Evolutionary conservation across 1,140 invertebrate species (phyloP).

Genomic region (Caenorhabditis remanei): DNA sequence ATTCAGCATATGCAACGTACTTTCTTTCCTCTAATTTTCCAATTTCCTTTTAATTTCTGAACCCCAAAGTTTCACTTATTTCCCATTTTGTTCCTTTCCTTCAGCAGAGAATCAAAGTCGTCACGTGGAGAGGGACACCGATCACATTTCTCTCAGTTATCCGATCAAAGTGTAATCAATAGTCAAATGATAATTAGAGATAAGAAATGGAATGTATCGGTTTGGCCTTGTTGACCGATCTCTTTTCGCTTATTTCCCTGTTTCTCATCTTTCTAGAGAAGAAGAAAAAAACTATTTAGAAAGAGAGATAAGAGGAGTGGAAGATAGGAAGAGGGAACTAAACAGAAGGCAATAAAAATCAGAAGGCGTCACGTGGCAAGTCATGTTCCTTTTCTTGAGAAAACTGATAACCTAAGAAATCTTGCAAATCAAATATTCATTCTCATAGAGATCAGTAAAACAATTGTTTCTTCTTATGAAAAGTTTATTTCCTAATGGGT

Average conservation of each 20-base stretch:
- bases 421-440: background rate
- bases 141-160: background rate
- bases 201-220: background rate
- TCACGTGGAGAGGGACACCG: background rate
- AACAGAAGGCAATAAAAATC: too few relatives aligned
- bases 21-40: too few relatives aligned
- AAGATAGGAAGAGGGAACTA: too few relatives aligned
- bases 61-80: too few relatives aligned
- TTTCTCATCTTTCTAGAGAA: background rate
- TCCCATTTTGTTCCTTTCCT: too few relatives aligned
- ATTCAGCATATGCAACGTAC: too few relatives aligned
- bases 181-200: slow-evolving; percentile 38
- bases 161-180: background rate
- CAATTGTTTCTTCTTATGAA: too few relatives aligned
- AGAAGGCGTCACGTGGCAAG: too few relatives aligned
- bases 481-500: background rate
- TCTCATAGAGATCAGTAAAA: background rate
- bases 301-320: background rate
- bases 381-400: too few relatives aligned
- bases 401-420: too few relatives aligned
- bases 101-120: background rate
- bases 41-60: too few relatives aligned
- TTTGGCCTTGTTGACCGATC: slow-evolving; percentile 36
- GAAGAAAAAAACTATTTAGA: background rate
- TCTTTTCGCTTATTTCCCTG: background rate